Evolutionary conservation across 2,888 invertebrate genomes (phyloP).

Genomic region (Athrips mouffetella): DNA sequence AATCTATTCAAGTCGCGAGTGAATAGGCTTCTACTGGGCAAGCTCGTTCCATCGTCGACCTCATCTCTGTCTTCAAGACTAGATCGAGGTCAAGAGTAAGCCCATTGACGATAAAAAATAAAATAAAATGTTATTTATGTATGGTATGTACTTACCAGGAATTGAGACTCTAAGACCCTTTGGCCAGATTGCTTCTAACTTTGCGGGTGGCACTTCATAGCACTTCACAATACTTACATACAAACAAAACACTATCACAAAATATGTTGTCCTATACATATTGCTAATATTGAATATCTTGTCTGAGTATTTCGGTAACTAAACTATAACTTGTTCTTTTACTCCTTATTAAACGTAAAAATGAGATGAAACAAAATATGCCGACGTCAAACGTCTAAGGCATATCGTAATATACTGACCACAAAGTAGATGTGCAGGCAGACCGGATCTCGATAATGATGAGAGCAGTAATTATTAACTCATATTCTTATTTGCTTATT

Average conservation of each 20-base stretch:
- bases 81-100: no score
- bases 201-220: slow-evolving; percentile 72
- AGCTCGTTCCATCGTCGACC: no score
- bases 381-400: slow-evolving; percentile 3
- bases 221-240: neutral
- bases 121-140: no score
- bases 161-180: slow-evolving; percentile 80
- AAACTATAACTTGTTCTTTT: neutral
- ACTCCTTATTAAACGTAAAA: neutral
- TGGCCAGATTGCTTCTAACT: slow-evolving; percentile 78
- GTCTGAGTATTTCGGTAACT: neutral
- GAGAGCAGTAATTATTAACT: neutral
- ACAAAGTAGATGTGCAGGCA: neutral
- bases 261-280: neutral
- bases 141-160: slow-evolving; percentile 65
- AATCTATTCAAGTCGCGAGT: no score
- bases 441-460: neutral
- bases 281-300: no score
- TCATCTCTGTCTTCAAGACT: no score
- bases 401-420: slow-evolving; percentile 2
- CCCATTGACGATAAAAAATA: neutral
- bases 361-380: neutral
- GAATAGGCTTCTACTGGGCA: no score
- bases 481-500: neutral
- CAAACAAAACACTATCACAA: neutral